phyloP scores from a whole-genome alignment of 92 coral and sea anemone genomes.

The Scolanthus callimorphus region DNA sequence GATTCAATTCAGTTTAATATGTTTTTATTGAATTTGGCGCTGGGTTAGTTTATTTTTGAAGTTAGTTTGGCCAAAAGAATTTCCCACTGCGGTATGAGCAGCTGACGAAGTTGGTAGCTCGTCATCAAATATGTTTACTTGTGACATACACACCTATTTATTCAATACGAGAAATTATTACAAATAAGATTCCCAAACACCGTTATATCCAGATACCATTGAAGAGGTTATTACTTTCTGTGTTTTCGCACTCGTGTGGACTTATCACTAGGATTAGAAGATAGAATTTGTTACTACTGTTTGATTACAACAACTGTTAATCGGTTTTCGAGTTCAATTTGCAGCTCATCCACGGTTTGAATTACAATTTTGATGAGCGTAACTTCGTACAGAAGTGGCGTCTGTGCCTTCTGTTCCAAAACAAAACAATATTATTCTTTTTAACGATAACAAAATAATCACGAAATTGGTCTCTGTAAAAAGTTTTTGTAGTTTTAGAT shows the following conservation, averaged over 20 bases:
- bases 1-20: neutral
- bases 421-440: neutral
- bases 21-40: neutral
- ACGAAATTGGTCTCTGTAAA: too few relatives aligned
- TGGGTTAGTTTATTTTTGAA: neutral
- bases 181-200: slow-evolving; percentile 29
- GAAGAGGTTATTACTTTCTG: neutral
- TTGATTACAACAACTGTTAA: slow-evolving; percentile 4
- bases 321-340: slow-evolving; percentile 4
- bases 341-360: neutral
- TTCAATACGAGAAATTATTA: slow-evolving; percentile 55
- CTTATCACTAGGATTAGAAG: neutral
- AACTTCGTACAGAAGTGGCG: neutral
- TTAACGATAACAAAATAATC: neutral
- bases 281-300: neutral
- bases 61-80: neutral
- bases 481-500: too few relatives aligned
- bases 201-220: slow-evolving; percentile 20
- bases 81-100: neutral
- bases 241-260: slow-evolving; percentile 1
- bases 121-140: slow-evolving; percentile 38
- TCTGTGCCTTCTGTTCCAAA: neutral
- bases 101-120: neutral
- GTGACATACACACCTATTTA: slow-evolving; percentile 70
- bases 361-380: neutral